Evolutionary conservation across 1,140 invertebrate genomes (phyloP), one percentile per base, ranked within the genome.

Genomic region (Bombus sylvicola): DNA sequence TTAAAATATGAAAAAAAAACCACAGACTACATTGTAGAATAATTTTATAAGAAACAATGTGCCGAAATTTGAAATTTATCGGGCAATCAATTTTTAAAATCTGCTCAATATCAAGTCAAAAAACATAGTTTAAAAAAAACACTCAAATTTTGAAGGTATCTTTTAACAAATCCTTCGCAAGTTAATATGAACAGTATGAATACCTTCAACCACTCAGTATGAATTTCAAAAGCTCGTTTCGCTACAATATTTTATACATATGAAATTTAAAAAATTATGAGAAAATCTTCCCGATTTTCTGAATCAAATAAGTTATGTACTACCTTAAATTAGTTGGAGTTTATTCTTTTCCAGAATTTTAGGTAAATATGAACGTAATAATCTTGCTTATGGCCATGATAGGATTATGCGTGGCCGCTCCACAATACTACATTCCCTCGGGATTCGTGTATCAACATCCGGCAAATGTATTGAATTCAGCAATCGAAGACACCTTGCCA

Each of bases 401-500:
- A 34, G 90, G 79, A 80, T 59, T 89, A 13, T 94, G 92, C 41
- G 69, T 74, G 1, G 93, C 91, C 22, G 90, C 88, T 1, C 94
- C 94, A 5, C 92, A 93, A 72, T 92, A 91, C 73, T 75, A 94
- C 28, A 10, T 92, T 57, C 76, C 87, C 39, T 84, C 81, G 22
- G 82, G 59, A 68, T 53, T 88, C 28, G 88, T 91, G 1, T 90
- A 92, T 75, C 94, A 95, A 2, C 97, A 97, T 94, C 96, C 96
- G 1, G 96, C 96, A 9, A 96, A 97, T 13, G 92, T 97, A 1
- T 89, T 95, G 4, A 97, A 96, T 87, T 94, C 96, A 0, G 94
- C 95, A 10, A 95, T 96, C 88, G 97, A 97, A 91, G 94, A 96
- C 0, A 92, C 95, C 69, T 90, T 97, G 34, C 97, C 97, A 0